Evolutionary conservation across 2,888 invertebrate genomes (phyloP), one percentile per base, ranked within the genome.

Genomic region (Willowsia nigromaculata): DNA sequence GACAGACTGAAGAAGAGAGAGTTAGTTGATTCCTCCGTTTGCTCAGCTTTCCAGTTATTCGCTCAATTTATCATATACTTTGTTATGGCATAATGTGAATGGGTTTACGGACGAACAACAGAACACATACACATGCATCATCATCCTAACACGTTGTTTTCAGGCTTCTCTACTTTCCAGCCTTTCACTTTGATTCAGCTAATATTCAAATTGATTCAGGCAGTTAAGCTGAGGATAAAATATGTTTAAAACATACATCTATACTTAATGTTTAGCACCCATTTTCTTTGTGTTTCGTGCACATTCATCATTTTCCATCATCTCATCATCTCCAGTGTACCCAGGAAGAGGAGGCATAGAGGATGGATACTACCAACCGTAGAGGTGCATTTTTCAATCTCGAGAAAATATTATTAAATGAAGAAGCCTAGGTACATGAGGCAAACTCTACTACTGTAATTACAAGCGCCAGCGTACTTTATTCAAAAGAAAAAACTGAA

Each of bases 11-110:
- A 27, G 68, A 62, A 62, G 27, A 62, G 62, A 27, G 62, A 62
- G 27, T 25, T 30, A 62, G 62, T 15, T 11, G 62, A 25, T 30
- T 30, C 30, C 27, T 30, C 62, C 30, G 62, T 30, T 59, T 62
- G 6, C 62, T 27, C 62, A 3, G 30, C 13, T 62, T 62, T 56
- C 47, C 18, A 85, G 53, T 85, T 11, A 37, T 22, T 47, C 30
- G 30, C 50, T 74, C 84, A 40, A 84, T 84, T 84, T 84, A 85
- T 85, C 76, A 85, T 85, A 76, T 47, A 33, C 59, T 56, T 56
- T 18, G 53, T 56, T n/a, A 56, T 22, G 18, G 7, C 13, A 18
- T 7, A 15, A 37, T 6, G 68, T 30, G 33, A 30, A 68, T 6
- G 25, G 25, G 62, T 18, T 4, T n/a, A 53, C 5, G 4, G 6